phyloP scores from a whole-genome alignment of 2,797 vertebrate species.

The Buceros bicornis region DNA sequence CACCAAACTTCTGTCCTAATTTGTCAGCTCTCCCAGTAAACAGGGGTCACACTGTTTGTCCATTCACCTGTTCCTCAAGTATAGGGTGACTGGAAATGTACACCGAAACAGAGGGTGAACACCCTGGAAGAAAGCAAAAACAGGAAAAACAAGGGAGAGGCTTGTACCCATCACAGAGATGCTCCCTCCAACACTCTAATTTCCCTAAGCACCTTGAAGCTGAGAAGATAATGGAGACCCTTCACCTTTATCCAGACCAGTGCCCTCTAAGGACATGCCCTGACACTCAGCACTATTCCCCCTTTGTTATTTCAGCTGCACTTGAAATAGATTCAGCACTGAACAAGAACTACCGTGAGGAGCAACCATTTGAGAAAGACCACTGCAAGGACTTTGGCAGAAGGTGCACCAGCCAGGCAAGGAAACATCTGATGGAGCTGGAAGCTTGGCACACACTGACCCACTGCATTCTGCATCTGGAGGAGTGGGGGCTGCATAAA shows the following conservation, averaged over 20 bases:
- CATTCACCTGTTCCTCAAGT: neutral
- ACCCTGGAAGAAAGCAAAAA: neutral
- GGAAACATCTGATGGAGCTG: neutral
- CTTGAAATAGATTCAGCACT: neutral
- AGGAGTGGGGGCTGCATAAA: neutral
- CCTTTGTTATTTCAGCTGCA: neutral
- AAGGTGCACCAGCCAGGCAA: neutral
- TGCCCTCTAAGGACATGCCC: rapidly evolving
- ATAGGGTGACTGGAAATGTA: rapidly evolving
- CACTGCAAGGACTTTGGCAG: neutral
- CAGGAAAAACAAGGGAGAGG: neutral
- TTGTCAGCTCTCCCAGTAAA: neutral
- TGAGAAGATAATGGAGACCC: neutral
- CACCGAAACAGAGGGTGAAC: neutral
- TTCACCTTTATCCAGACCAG: neutral
- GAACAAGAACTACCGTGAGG: neutral
- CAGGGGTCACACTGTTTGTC: neutral
- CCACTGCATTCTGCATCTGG: neutral
- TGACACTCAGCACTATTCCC: neutral
- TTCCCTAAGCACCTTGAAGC: neutral
- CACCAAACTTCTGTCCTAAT: neutral
- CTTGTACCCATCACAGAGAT: neutral
- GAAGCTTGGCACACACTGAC: neutral
- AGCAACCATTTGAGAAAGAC: neutral
- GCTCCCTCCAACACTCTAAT: neutral